Evolutionary conservation across 2,797 vertebrate species (phyloP).

Genomic region (Oryzias dopingdopingensis): DNA sequence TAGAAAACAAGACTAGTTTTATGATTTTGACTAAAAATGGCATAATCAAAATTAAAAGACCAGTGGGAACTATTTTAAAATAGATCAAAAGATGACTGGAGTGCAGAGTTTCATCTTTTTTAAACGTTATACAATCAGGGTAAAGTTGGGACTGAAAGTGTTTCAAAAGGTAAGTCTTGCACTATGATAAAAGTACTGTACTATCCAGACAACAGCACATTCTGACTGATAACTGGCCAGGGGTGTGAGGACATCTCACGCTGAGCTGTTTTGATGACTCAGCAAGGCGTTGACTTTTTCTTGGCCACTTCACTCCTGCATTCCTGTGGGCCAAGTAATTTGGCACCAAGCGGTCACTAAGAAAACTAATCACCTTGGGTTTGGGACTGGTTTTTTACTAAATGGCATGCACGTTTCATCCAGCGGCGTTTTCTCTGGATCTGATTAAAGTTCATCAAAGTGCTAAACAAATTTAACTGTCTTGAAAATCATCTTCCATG

Average conservation of each 20-base stretch:
- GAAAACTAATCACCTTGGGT: constrained; percentile 46
- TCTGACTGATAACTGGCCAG: constrained; percentile 50
- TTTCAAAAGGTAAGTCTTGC: constrained; percentile 36
- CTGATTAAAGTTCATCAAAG: constrained; percentile 8
- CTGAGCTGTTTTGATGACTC: constrained; percentile 35
- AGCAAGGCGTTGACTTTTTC: constrained; percentile 52
- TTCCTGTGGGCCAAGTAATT: constrained; percentile 30
- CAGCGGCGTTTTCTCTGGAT: constrained; percentile 15
- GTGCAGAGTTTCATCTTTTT: too few species aligned
- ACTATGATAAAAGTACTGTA: constrained; percentile 46
- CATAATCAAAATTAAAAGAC: too few species aligned
- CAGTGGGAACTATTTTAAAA: too few species aligned
- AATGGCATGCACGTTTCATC: constrained; percentile 25
- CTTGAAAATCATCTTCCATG: constrained; percentile 4
- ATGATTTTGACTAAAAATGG: too few species aligned
- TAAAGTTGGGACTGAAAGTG: constrained; percentile 10
- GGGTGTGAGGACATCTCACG: constrained; percentile 43
- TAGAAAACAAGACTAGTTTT: too few species aligned
- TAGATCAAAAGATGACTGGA: too few species aligned
- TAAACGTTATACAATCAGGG: too few species aligned
- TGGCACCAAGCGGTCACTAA: constrained; percentile 27
- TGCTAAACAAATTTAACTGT: constrained; percentile 17
- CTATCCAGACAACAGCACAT: constrained; percentile 38
- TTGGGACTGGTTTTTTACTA: constrained; percentile 7
- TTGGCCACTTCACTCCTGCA: constrained; percentile 25